Evolutionary conservation across 2,888 invertebrate species (phyloP), one percentile per base, ranked within the genome.

Genomic region (Sclerodermus sp.): DNA sequence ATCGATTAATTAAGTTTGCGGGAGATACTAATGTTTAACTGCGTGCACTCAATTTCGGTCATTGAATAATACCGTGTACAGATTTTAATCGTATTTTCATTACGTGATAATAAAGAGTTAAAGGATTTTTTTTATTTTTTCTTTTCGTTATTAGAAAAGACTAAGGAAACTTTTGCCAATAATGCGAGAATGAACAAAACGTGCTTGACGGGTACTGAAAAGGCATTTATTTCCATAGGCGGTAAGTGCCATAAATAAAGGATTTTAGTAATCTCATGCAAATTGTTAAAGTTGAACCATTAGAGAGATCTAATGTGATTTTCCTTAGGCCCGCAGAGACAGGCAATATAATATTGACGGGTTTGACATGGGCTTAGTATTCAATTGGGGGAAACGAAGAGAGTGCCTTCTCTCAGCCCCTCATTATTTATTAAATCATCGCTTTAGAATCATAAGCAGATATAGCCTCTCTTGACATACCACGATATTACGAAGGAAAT

Each of bases 211-310:
- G 36, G 43, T 53, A 38, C 46, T 48, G 57, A 54, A 59, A 57
- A 62, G 58, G 60, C 52, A 62, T 71, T 70, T 68, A 71, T 69
- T 69, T 62, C 57, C 60, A 61, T 63, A 58, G 55, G 41, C 53
- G 51, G 48, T 57, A 51, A 49, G 53, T 49, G 52, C 56, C 49
- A 55, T 57, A 56, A 50, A 58, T 48, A 57, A 62, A 62, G 61
- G 66, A 66, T 67, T 65, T 59, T 55, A 47, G 47, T 73, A 72
- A 74, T 74, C 69, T 55, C 62, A 72, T 72, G 74, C 70, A 74
- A 74, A 74, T 74, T 70, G 70, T 70, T 66, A 68, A 73, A 73
- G 71, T 71, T 71, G 64, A 54, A 60, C 67, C 67, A 68, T 64
- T 63, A 67, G 62, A 66, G 61, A 54, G 60, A 62, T 68, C 66